Percentiles rank a stretch among this genome's conserved stretches.
Evolutionary conservation across 2,888 invertebrate genomes (phyloP).

Genomic region (Fragum whitleyi): DNA sequence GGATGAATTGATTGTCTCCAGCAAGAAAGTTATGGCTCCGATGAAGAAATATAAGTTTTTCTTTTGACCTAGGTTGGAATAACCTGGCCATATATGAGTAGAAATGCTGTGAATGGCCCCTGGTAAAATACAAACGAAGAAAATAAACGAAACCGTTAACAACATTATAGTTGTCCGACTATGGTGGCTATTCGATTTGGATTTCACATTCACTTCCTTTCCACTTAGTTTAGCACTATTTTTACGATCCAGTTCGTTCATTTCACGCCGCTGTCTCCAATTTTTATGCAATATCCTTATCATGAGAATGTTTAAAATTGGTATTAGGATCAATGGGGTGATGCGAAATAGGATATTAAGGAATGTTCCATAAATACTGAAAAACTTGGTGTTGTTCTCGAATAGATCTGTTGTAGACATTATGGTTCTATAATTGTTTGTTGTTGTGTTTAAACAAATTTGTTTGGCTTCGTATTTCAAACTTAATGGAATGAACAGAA

Average conservation of each 20-base stretch:
- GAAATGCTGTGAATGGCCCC: conserved; percentile 78
- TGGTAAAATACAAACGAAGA: conserved; percentile 78
- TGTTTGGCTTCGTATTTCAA: conserved; percentile 71
- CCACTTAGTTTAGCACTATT: conserved; percentile 25
- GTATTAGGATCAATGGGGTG: conserved; percentile 72
- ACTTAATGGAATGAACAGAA: conserved; percentile 76
- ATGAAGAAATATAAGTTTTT: conserved; percentile 71
- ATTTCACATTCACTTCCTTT: not conserved
- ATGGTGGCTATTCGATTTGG: conserved; percentile 64
- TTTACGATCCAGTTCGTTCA: conserved; percentile 41
- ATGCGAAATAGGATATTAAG: conserved; percentile 77
- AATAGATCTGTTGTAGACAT: conserved; percentile 71
- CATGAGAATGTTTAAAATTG: conserved; percentile 73
- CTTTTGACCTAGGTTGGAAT: conserved; percentile 67
- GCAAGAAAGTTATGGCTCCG: conserved; percentile 72
- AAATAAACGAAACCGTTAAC: conserved; percentile 75
- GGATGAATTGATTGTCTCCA: conserved; percentile 79
- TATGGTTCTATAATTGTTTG: conserved; percentile 41
- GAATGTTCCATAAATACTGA: conserved; percentile 71
- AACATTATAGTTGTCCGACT: conserved; percentile 77
- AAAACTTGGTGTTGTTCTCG: conserved; percentile 69
- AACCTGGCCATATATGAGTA: conserved; percentile 67
- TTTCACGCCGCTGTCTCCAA: conserved; percentile 58
- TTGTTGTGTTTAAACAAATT: conserved; percentile 53
- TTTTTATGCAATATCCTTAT: conserved; percentile 71